Percentiles rank a stretch among this genome's conserved stretches.
Evolutionary conservation across 2,888 invertebrate species (phyloP).

Genomic region (Drosophila barbarae): DNA sequence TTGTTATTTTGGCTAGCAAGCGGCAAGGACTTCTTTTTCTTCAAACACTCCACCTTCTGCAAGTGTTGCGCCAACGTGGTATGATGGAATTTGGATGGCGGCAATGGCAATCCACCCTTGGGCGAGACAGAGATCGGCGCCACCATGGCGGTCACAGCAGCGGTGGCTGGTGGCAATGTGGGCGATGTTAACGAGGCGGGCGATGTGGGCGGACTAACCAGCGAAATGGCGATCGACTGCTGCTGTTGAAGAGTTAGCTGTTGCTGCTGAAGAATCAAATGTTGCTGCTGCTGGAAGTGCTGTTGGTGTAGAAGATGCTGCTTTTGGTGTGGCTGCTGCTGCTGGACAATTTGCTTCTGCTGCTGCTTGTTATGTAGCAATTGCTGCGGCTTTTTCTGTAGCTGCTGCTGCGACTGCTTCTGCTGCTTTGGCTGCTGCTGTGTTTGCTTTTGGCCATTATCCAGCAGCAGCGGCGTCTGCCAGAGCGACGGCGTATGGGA

Average conservation of each 20-base stretch:
- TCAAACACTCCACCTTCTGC: conserved; percentile 77
- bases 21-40: conserved; percentile 71
- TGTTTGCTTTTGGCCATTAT: conserved; percentile 59
- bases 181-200: conserved; percentile 70
- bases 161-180: conserved; percentile 54
- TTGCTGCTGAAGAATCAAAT: conserved; percentile 39
- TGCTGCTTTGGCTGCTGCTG: conserved; percentile 49
- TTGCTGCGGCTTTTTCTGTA: conserved; percentile 51
- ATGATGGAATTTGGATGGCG: conserved; percentile 79
- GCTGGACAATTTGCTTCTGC: conserved; percentile 32
- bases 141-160: conserved; percentile 67
- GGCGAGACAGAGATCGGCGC: conserved; percentile 65
- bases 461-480: conserved; percentile 76
- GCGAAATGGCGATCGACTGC: conserved; percentile 44
- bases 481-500: conserved; percentile 75
- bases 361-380: conserved; percentile 44
- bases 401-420: conserved; percentile 47
- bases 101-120: conserved; percentile 62
- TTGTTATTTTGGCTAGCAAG: conserved; percentile 48
- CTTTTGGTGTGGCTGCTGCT: conserved; percentile 69
- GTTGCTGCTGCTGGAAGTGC: conserved; percentile 45
- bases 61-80: conserved; percentile 78
- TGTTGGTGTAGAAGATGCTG: conserved; percentile 47
- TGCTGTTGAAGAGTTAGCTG: conserved; percentile 49
- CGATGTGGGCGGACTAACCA: conserved; percentile 68